phyloP scores from a whole-genome alignment of 1,140 invertebrate genomes.

The Pentalonia nigronervosa region DNA sequence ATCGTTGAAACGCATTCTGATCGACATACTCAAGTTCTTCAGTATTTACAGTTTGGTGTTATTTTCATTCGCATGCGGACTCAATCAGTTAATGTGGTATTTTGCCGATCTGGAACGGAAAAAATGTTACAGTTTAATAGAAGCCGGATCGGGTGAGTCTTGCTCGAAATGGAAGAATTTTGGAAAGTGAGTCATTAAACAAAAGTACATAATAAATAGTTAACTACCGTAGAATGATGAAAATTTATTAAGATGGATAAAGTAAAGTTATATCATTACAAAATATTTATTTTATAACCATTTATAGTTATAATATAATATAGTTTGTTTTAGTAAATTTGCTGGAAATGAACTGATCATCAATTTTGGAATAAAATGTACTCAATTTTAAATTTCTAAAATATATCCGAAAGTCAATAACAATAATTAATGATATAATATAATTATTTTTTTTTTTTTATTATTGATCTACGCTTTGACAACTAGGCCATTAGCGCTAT shows the following conservation, averaged over 20 bases:
- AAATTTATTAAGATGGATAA: not conserved
- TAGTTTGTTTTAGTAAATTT: not conserved
- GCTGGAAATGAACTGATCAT: too few relatives aligned
- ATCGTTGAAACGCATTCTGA: slow-evolving; percentile 83
- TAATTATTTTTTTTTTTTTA: too few relatives aligned
- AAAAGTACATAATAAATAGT: not conserved
- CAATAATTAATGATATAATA: too few relatives aligned
- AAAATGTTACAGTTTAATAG: slow-evolving; percentile 75
- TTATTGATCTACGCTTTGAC: too few relatives aligned
- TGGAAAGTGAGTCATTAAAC: slow-evolving; percentile 65
- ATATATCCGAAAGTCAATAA: too few relatives aligned
- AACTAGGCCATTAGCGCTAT: too few relatives aligned
- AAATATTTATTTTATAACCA: too few relatives aligned
- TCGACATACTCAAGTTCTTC: slow-evolving; percentile 88
- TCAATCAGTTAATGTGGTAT: slow-evolving; percentile 88
- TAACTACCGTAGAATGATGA: not conserved
- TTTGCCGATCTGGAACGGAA: slow-evolving; percentile 82
- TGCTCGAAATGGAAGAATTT: slow-evolving; percentile 82
- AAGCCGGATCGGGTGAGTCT: slow-evolving; percentile 74
- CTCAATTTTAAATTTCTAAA: too few relatives aligned
- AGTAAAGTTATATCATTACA: not conserved
- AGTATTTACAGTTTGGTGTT: slow-evolving; percentile 84
- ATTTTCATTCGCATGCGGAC: slow-evolving; percentile 83
- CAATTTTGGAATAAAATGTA: too few relatives aligned
- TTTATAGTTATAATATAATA: too few relatives aligned